phyloP scores from a whole-genome alignment of 2,113 vertebrate genomes.

The Podarcis raffonei region DNA sequence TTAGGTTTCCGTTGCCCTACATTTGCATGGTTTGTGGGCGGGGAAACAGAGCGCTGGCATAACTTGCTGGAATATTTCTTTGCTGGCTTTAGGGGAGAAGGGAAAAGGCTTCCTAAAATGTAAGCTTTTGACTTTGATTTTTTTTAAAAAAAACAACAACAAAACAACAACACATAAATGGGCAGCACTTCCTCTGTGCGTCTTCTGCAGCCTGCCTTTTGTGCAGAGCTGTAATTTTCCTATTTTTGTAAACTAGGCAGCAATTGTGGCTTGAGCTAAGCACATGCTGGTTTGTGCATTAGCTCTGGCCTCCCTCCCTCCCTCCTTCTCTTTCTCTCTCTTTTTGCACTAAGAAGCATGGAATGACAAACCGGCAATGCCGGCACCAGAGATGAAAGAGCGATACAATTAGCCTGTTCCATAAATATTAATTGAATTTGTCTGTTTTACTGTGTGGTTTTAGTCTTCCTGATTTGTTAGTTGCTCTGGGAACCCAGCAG shows the following conservation, averaged over 20 bases:
- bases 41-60: background rate
- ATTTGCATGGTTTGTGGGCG: too few species aligned
- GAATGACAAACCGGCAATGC: slow-evolving; percentile 41
- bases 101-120: background rate
- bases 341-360: slow-evolving; percentile 52
- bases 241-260: slow-evolving; percentile 79
- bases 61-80: slow-evolving; percentile 20
- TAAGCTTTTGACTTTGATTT: slow-evolving; percentile 14
- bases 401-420: background rate
- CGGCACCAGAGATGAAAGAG: background rate
- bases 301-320: background rate
- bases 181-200: slow-evolving; percentile 56
- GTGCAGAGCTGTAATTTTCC: slow-evolving; percentile 76
- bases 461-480: background rate
- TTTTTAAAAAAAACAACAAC: background rate
- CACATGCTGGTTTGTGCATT: slow-evolving; percentile 62
- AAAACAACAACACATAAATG: slow-evolving; percentile 29
- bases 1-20: background rate
- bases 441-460: background rate
- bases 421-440: background rate
- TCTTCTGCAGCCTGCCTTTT: slow-evolving; percentile 56
- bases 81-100: slow-evolving; percentile 5
- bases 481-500: background rate
- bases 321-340: slow-evolving; percentile 1
- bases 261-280: slow-evolving; percentile 74